phyloP scores from a whole-genome alignment of 2,113 vertebrate genomes.

The Heterocephalus glaber region DNA sequence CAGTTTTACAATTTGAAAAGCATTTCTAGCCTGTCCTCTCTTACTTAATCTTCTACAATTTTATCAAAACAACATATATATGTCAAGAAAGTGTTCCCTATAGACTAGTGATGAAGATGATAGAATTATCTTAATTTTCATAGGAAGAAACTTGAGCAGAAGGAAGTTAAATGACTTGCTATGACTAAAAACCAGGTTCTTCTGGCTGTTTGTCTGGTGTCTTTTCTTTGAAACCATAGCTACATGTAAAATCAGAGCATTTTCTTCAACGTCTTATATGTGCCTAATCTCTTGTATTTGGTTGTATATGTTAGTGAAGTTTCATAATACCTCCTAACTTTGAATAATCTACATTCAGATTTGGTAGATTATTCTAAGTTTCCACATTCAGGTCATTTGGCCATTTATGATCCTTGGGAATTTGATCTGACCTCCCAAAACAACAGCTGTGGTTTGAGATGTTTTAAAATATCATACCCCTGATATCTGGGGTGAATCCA shows the following conservation, averaged over 20 bases:
- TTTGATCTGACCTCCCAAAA: slow-evolving; percentile 45
- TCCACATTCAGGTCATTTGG: slow-evolving; percentile 35
- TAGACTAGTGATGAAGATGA: neutral
- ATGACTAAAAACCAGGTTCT: neutral
- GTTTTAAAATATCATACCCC: slow-evolving; percentile 15
- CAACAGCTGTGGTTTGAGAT: slow-evolving; percentile 45
- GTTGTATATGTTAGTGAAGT: neutral
- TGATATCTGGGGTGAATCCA: slow-evolving; percentile 18
- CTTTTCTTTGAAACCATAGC: neutral
- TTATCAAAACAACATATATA: neutral
- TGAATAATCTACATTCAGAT: slow-evolving; percentile 35
- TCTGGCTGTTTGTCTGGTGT: neutral
- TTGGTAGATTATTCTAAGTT: neutral
- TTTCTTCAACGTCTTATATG: neutral
- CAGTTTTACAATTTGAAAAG: slow-evolving; percentile 23
- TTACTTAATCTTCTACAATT: neutral
- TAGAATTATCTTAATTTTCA: neutral
- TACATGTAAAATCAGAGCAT: neutral
- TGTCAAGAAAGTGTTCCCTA: neutral
- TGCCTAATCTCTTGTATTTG: neutral
- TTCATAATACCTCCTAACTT: neutral
- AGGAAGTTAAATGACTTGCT: neutral
- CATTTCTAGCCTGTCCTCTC: neutral
- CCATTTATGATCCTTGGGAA: slow-evolving; percentile 6
- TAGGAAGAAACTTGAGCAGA: neutral